Evolutionary conservation across 2,113 vertebrate species (phyloP).

Genomic region (Datnioides undecimradiatus): DNA sequence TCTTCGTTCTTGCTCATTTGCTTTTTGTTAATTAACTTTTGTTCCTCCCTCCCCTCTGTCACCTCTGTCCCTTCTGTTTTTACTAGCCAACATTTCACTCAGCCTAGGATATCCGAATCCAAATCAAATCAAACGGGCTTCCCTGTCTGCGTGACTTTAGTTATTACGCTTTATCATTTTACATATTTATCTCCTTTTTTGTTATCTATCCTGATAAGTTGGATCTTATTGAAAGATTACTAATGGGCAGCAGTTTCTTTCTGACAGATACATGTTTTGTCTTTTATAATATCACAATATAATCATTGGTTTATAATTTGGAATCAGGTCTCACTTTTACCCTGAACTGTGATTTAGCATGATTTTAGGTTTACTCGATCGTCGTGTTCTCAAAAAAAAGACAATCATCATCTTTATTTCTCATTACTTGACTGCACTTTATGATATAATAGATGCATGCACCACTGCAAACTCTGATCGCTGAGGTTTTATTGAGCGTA

Average conservation of each 20-base stretch:
- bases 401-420: no score
- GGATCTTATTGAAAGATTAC: background rate
- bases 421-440: slow-evolving; percentile 4
- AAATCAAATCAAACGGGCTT: background rate
- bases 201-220: background rate
- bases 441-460: slow-evolving; percentile 3
- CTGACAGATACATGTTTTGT: background rate
- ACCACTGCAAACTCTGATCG: background rate
- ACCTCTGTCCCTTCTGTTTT: background rate
- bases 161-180: background rate
- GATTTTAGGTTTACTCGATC: no score
- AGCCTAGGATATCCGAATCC: background rate
- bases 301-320: no score
- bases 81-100: background rate
- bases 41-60: background rate
- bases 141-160: no score
- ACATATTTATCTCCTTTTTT: background rate
- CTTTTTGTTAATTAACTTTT: background rate
- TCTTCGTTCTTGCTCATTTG: background rate
- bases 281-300: no score
- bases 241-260: background rate
- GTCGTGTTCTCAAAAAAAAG: no score
- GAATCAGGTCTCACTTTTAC: no score
- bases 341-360: background rate
- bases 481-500: background rate